phyloP scores from a whole-genome alignment of 1,140 invertebrate species.

The Drosophila setifemur region DNA sequence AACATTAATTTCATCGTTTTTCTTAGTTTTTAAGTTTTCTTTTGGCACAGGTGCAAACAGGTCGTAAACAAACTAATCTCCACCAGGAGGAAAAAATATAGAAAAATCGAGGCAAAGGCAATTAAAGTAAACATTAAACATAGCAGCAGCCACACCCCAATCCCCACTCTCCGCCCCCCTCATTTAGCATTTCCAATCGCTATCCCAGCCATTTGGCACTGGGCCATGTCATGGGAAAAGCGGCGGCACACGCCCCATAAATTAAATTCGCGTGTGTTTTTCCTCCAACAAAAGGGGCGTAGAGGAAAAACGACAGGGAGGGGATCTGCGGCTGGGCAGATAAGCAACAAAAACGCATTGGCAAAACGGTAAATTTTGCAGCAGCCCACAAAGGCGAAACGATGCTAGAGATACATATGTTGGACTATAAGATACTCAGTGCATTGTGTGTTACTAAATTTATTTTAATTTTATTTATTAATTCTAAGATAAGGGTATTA shows the following conservation, averaged over 20 bases:
- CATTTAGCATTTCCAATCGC: conserved; percentile 7
- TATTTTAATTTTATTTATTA: not conserved
- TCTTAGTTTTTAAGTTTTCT: conserved; percentile 22
- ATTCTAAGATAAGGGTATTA: no score
- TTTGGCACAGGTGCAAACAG: conserved; percentile 68
- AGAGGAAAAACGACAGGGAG: no score
- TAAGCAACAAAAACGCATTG: conserved; percentile 45
- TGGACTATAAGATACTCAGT: not conserved
- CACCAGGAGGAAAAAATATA: not conserved
- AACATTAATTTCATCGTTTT: conserved; percentile 14
- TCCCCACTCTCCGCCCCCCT: not conserved
- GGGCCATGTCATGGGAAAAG: conserved; percentile 56
- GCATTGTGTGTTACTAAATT: not conserved
- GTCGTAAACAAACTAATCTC: conserved; percentile 56
- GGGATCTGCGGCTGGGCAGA: conserved; percentile 6
- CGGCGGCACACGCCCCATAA: conserved; percentile 66
- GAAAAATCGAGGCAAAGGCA: conserved; percentile 56
- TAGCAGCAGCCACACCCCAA: not conserved
- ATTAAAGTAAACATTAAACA: conserved; percentile 67
- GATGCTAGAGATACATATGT: not conserved
- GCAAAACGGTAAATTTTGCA: conserved; percentile 63
- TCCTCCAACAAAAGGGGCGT: conserved; percentile 2
- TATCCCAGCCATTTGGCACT: conserved; percentile 59
- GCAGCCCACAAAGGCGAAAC: not conserved
- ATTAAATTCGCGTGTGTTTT: conserved; percentile 72